phyloP scores from a whole-genome alignment of 2,888 invertebrate species.

The Eulithis testata region DNA sequence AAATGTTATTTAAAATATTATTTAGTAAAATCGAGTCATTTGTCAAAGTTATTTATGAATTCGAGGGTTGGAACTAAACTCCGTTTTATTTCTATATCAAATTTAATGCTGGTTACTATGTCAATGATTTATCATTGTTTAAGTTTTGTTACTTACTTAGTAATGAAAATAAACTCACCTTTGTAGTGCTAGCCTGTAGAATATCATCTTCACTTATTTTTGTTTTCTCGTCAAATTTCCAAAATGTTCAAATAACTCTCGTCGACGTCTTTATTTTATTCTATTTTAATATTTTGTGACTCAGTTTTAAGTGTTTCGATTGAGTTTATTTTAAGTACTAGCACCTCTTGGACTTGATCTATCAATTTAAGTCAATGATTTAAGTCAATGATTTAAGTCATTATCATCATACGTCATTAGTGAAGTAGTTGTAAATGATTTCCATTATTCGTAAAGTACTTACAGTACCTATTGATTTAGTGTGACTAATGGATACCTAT shows the following conservation, averaged over 20 bases:
- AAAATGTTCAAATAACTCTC: too few relatives aligned
- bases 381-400: slow-evolving; percentile 14
- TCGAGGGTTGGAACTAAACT: too few relatives aligned
- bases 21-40: too few relatives aligned
- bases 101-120: too few relatives aligned
- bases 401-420: slow-evolving; percentile 23
- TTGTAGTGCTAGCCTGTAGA: slow-evolving; percentile 24
- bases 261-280: too few relatives aligned
- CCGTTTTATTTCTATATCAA: too few relatives aligned
- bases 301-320: background rate
- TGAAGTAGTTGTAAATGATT: slow-evolving; percentile 1
- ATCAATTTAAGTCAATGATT: slow-evolving; percentile 20
- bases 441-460: background rate
- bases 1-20: too few relatives aligned
- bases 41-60: too few relatives aligned
- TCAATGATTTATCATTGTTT: too few relatives aligned
- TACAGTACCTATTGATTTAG: too few relatives aligned
- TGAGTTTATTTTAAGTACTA: slow-evolving; percentile 8
- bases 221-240: background rate
- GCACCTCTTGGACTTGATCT: background rate
- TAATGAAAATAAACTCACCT: slow-evolving; percentile 17
- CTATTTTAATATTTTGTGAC: too few relatives aligned
- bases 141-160: too few relatives aligned
- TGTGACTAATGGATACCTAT: background rate
- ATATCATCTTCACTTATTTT: slow-evolving; percentile 17